A percentile compares a stretch with the other conserved stretches of the same genome.
phyloP scores from a whole-genome alignment of 2,113 vertebrate species.

The Pituophis catenifer region DNA sequence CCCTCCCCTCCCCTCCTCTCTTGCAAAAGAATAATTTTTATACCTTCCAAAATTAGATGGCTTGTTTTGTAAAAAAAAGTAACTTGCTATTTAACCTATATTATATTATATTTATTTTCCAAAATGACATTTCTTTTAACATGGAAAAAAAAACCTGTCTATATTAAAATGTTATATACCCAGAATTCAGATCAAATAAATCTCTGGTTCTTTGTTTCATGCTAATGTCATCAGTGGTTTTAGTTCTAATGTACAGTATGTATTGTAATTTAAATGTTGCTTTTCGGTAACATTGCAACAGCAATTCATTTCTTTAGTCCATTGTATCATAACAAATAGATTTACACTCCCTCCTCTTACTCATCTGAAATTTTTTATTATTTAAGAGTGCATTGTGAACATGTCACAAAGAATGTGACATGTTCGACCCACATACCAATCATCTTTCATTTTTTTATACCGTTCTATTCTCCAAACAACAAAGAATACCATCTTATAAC shows the following conservation, averaged over 20 bases:
- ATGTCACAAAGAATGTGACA: background rate
- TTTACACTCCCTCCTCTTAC: background rate
- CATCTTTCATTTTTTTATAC: background rate
- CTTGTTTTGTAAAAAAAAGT: constrained; percentile 5
- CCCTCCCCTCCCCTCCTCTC: too few relatives aligned
- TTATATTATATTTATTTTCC: constrained; percentile 12
- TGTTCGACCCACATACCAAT: constrained; percentile 5
- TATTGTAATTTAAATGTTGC: constrained; percentile 14
- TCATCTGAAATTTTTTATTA: constrained; percentile 4
- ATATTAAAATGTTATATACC: background rate
- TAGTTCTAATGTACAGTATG: background rate
- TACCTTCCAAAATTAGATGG: background rate
- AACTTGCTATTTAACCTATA: background rate
- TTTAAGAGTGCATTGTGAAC: background rate
- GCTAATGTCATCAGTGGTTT: constrained; percentile 16
- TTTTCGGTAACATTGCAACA: background rate
- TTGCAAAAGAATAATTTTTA: background rate
- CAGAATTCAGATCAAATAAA: constrained; percentile 31
- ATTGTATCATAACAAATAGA: background rate
- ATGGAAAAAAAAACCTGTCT: background rate
- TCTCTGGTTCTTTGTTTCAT: background rate
- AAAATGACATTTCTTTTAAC: constrained; percentile 22
- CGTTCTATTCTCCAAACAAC: background rate
- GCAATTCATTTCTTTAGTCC: background rate
- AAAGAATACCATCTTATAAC: background rate